Percentiles rank a stretch among this genome's conserved stretches.
Conservation (phyloP, 92 coral and sea anemone genomes). For the Micromussa lordhowensis region DNA sequence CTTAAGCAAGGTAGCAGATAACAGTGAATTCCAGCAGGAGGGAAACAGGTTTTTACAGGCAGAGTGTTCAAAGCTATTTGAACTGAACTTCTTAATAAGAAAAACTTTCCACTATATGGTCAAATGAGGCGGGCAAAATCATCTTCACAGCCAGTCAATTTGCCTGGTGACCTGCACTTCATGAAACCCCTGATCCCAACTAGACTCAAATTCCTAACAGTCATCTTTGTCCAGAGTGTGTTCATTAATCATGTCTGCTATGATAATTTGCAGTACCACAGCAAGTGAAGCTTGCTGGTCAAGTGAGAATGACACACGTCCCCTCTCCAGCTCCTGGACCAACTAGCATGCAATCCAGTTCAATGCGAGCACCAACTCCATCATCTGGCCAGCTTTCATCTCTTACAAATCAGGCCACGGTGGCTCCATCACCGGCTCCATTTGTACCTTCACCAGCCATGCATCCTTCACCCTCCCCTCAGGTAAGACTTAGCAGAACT, state of each 20-base stretch:
- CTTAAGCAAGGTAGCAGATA: too few relatives aligned
- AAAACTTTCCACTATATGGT: too few relatives aligned
- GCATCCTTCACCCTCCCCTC: constrained; percentile 77
- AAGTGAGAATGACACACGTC: constrained; percentile 56
- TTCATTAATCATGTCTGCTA: background rate
- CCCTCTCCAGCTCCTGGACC: constrained; percentile 63
- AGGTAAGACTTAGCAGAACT: constrained; percentile 28
- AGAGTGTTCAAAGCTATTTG: too few relatives aligned
- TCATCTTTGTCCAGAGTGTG: background rate
- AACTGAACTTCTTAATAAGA: too few relatives aligned
- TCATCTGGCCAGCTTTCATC: constrained; percentile 79
- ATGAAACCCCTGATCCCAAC: background rate
- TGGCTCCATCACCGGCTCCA: constrained; percentile 91
- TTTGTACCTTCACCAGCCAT: constrained; percentile 88
- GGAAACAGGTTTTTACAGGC: too few relatives aligned
- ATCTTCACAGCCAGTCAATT: too few relatives aligned
- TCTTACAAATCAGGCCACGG: constrained; percentile 73
- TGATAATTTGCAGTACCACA: constrained; percentile 35
- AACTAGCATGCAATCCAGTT: constrained; percentile 25
- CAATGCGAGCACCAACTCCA: constrained; percentile 72
- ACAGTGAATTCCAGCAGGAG: too few relatives aligned
- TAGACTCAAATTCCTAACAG: background rate
- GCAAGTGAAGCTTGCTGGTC: constrained; percentile 58
- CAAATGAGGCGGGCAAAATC: too few relatives aligned
- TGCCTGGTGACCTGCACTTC: too few relatives aligned